These are phyloP conservation scores for Promerops cafer DNA, from an alignment of 2,113 vertebrate species.

Conservation along the genomic window DNA sequence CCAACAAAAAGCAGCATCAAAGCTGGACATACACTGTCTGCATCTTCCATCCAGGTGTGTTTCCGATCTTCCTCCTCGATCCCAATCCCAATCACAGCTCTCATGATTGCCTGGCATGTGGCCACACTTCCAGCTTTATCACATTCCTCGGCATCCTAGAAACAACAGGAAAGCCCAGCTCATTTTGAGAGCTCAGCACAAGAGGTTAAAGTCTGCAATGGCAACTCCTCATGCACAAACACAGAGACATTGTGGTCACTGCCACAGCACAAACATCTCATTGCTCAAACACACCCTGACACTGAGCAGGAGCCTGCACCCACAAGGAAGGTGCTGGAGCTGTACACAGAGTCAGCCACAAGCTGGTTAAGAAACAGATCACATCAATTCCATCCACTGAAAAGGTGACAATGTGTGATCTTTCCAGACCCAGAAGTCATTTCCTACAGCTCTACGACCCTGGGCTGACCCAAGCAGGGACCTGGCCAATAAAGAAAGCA, in stretches of 20 bases:
- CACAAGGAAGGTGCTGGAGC: accelerated
- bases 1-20: neutral
- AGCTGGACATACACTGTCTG: conserved; percentile 84
- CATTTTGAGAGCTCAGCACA: neutral
- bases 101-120: conserved; percentile 92
- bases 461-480: neutral
- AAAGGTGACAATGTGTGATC: neutral
- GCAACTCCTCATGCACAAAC: neutral
- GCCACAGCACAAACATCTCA: neutral
- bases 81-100: conserved; percentile 94
- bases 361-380: neutral
- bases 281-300: neutral
- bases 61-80: conserved; percentile 97
- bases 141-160: conserved; percentile 95
- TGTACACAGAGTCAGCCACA: neutral
- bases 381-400: neutral
- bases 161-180: neutral
- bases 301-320: neutral
- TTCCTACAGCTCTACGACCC: neutral
- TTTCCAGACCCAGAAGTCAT: neutral
- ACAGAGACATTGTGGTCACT: neutral
- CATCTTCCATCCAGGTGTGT: conserved; percentile 99
- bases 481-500: neutral
- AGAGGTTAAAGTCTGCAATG: neutral
- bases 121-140: conserved; percentile 97